Percentiles rank a stretch among this genome's conserved stretches.
phyloP scores from a whole-genome alignment of 2,888 invertebrate genomes.

The Synanthedon andrenaeformis region DNA sequence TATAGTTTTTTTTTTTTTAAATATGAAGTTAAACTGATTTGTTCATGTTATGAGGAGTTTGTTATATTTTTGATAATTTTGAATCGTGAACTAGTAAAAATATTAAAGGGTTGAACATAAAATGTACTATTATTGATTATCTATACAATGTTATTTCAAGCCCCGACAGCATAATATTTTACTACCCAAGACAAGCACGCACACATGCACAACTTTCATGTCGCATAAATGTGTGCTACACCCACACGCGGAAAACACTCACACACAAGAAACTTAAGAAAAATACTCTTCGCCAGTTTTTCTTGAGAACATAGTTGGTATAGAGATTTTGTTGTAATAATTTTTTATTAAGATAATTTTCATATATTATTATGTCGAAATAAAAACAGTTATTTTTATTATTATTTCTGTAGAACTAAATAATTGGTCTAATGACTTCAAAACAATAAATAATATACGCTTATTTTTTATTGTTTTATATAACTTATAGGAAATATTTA shows the following conservation, averaged over 20 bases:
- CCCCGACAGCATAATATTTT: constrained; percentile 70
- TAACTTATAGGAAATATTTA: no score
- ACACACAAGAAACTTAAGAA: constrained; percentile 43
- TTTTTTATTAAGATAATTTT: no score
- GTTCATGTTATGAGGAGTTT: no score
- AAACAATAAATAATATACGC: no score
- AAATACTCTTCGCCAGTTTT: constrained; percentile 65
- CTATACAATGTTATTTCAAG: constrained; percentile 71
- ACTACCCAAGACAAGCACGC: constrained; percentile 53
- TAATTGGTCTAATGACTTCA: no score
- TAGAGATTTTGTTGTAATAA: constrained; percentile 20
- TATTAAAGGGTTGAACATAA: constrained; percentile 39
- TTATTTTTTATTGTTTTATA: no score
- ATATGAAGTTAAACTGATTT: no score
- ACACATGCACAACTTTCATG: constrained; percentile 14
- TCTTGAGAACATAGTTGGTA: constrained; percentile 32
- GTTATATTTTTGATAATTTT: no score
- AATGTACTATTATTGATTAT: constrained; percentile 63
- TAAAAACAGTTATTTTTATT: no score
- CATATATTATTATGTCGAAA: no score
- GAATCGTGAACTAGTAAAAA: not conserved
- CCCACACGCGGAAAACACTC: constrained; percentile 14
- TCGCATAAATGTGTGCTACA: constrained; percentile 4
- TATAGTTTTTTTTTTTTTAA: no score
- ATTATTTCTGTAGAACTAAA: no score